phyloP scores from a whole-genome alignment of 2,888 invertebrate species.

The Heliconius ethilla region DNA sequence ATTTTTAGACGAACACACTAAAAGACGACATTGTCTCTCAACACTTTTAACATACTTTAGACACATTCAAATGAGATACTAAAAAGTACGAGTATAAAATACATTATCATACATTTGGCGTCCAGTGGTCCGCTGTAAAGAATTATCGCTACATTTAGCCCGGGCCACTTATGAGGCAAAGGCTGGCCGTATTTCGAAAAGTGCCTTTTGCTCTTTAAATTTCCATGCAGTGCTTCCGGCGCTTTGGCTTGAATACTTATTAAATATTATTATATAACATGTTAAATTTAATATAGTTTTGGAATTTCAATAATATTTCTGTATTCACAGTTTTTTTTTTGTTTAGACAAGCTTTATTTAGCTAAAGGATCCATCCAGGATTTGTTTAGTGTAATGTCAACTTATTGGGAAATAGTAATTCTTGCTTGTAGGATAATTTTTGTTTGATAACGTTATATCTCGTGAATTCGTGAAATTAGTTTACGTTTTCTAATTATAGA shows the following conservation, averaged over 20 bases:
- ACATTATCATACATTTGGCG: conserved; percentile 33
- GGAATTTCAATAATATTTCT: background rate
- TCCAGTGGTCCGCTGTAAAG: conserved; percentile 38
- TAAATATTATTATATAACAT: conserved; percentile 25
- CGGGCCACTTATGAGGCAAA: conserved; percentile 36
- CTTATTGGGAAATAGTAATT: no score
- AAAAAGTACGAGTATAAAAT: conserved; percentile 24
- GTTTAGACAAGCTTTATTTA: no score
- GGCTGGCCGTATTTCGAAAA: conserved; percentile 35
- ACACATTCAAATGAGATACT: conserved; percentile 33
- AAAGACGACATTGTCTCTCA: conserved; percentile 4
- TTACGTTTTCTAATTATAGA: background rate
- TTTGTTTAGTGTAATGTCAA: background rate
- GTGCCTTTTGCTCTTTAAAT: conserved; percentile 41
- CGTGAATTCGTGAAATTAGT: no score
- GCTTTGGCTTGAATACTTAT: conserved; percentile 34
- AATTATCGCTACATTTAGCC: conserved; percentile 41
- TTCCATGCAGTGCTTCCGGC: conserved; percentile 34
- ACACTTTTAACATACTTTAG: conserved; percentile 15
- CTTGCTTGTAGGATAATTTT: no score
- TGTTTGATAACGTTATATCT: no score
- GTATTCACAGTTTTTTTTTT: background rate
- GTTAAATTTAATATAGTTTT: background rate
- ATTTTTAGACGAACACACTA: background rate
- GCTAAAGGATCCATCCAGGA: background rate